Evolutionary conservation across 2,113 vertebrate species (phyloP).

Genomic region (Psophia crepitans): DNA sequence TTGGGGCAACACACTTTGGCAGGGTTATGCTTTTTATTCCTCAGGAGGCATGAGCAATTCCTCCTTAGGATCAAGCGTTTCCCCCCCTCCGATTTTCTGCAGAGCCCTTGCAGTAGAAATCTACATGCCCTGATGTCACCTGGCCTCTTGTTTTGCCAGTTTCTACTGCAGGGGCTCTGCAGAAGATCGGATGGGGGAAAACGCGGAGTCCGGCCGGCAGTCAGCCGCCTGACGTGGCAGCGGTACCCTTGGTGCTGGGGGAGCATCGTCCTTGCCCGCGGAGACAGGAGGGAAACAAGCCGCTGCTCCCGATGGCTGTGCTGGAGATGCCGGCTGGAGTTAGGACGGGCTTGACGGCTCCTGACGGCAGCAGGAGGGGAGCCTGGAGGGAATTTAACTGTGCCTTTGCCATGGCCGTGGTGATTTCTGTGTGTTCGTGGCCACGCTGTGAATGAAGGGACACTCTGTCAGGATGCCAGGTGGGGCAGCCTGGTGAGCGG

Average conservation of each 20-base stretch:
- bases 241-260: conserved; percentile 21
- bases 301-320: neutral
- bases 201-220: neutral
- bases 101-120: neutral
- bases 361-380: conserved; percentile 12
- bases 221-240: neutral
- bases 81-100: neutral
- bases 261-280: conserved; percentile 50
- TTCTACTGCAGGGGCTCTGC: neutral
- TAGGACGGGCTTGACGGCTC: conserved; percentile 42
- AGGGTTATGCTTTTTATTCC: neutral
- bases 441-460: neutral
- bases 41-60: neutral
- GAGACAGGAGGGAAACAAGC: conserved; percentile 35
- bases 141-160: neutral
- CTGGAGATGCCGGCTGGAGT: conserved; percentile 40
- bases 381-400: conserved; percentile 3
- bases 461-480: neutral
- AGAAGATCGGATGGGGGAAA: neutral
- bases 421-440: neutral
- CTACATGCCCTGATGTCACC: neutral
- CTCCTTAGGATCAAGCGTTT: neutral
- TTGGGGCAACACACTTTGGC: neutral
- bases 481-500: neutral
- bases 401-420: neutral